A percentile compares a stretch with the other conserved stretches of the same genome.
These are phyloP conservation scores for Echeneis naucrates DNA, from an alignment of 2,797 vertebrate genomes.

Conservation along the genomic window DNA sequence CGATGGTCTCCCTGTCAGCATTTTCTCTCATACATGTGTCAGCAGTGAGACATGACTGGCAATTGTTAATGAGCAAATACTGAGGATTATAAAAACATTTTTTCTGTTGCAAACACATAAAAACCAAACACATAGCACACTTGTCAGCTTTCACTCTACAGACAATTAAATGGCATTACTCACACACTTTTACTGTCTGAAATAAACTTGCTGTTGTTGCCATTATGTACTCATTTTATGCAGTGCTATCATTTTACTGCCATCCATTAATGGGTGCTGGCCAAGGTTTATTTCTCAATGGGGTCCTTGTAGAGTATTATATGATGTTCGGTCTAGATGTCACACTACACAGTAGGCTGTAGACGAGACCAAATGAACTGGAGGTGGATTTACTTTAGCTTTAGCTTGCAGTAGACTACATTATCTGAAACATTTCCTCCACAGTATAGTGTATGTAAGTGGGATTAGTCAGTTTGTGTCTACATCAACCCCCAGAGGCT, in stretches of 20 bases:
- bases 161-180: constrained; percentile 32
- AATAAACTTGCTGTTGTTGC: constrained; percentile 58
- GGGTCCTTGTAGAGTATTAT: constrained; percentile 63
- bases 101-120: constrained; percentile 26
- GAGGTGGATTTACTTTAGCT: constrained; percentile 38
- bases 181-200: constrained; percentile 16
- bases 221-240: constrained; percentile 64
- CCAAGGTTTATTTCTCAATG: constrained; percentile 64
- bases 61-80: constrained; percentile 55
- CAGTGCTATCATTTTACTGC: constrained; percentile 65
- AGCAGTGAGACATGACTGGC: constrained; percentile 43
- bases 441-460: constrained; percentile 7
- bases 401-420: constrained; percentile 12
- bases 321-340: constrained; percentile 65
- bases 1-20: constrained; percentile 13
- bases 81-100: constrained; percentile 35
- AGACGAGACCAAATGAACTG: constrained; percentile 57
- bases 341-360: constrained; percentile 44
- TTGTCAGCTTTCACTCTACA: constrained; percentile 15
- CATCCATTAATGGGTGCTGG: constrained; percentile 56
- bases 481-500: constrained; percentile 6
- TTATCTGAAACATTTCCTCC: constrained; percentile 31
- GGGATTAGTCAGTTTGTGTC: constrained; percentile 20
- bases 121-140: constrained; percentile 31
- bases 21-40: constrained; percentile 32